Evolutionary conservation across 2,888 invertebrate species (phyloP), one percentile per base, ranked within the genome.

Genomic region (Limnephilus marmoratus): DNA sequence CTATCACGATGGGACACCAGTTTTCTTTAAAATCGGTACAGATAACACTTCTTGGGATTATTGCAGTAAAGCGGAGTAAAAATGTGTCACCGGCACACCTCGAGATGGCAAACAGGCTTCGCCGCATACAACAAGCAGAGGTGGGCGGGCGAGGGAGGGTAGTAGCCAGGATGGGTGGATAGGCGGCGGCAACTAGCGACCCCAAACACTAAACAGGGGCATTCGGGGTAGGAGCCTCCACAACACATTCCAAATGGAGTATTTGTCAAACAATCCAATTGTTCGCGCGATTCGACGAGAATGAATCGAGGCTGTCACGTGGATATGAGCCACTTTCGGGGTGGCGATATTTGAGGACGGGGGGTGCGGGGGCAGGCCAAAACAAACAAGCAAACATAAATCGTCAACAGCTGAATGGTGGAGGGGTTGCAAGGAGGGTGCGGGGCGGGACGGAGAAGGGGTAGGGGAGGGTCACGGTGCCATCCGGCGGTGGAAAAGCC

Each of bases 221-320:
- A 41, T n/a, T 41, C 85, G 45, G n/a, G n/a, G 18, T 2, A 37
- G 41, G 31, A 49, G 90, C 41, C 41, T 37, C 18, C 86, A 34
- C 85, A 91, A 90, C 91, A 92, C 92, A 91, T 93, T 93, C 90
- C 93, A 45, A 92, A 92, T 85, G 90, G 90, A 92, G 91, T 93
- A 93, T 93, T 93, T 93, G 93, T 93, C 93, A 93, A 93, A 93
- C 93, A 93, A 92, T 93, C 93, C 93, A 93, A 93, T 93, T 92
- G 93, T 91, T 85, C 86, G 91, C 91, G 91, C 90, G 91, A 91
- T 91, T 91, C 85, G 91, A 90, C 89, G 92, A 88, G 87, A 93
- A 91, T 90, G 93, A 91, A 91, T 85, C 92, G 93, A 82, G 93
- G 88, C 90, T 87, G 87, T 87, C 87, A 68, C 29, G 68, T 68